Evolutionary conservation across 2,113 vertebrate genomes (phyloP).

Genomic region (Phrynosoma blainvillii): DNA sequence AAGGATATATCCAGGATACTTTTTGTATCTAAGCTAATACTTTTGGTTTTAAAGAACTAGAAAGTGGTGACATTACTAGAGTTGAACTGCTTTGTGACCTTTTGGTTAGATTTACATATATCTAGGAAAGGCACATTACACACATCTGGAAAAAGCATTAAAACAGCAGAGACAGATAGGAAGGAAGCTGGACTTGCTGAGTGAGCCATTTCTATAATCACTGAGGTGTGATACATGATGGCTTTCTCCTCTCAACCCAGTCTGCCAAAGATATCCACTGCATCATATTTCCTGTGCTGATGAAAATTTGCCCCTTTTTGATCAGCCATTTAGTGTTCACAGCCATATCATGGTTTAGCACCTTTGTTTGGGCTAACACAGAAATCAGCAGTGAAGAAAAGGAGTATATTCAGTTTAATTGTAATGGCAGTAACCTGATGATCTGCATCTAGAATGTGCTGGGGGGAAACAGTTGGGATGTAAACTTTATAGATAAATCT

Average conservation of each 20-base stretch:
- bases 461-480: neutral
- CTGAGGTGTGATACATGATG: neutral
- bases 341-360: neutral
- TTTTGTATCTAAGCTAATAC: neutral
- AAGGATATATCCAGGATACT: neutral
- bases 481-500: constrained; percentile 12
- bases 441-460: neutral
- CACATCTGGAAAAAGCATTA: neutral
- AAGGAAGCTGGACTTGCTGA: too few relatives aligned
- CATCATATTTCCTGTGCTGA: fast-evolving
- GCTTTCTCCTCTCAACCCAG: neutral
- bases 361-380: neutral
- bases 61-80: too few relatives aligned
- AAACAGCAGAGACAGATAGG: neutral
- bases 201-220: neutral
- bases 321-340: fast-evolving
- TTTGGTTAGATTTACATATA: neutral
- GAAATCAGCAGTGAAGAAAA: neutral
- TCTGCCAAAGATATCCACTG: neutral
- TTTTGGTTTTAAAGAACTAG: too few relatives aligned
- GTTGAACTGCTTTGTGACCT: neutral
- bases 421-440: neutral
- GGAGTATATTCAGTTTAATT: neutral
- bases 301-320: neutral
- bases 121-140: neutral